Percentiles rank a stretch among this genome's conserved stretches.
These are phyloP conservation scores for Pagetopsis macropterus DNA, from an alignment of 2,797 vertebrate species.

Conservation along the genomic window DNA sequence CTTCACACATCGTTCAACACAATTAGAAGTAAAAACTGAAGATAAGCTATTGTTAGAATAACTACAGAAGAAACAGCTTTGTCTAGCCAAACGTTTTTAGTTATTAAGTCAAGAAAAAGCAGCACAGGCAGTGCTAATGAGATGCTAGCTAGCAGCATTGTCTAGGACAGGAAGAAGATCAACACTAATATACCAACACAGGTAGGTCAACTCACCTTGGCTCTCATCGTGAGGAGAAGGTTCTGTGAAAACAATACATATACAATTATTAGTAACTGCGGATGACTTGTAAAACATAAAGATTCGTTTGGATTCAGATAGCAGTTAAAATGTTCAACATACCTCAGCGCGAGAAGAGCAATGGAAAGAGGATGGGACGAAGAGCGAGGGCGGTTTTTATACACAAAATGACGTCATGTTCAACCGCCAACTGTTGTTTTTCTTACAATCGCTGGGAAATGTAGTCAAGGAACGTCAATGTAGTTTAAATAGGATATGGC, in stretches of 20 bases:
- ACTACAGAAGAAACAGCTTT: accelerated
- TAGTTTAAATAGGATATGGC: too few species aligned
- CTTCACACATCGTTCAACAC: background rate
- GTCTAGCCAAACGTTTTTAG: too few species aligned
- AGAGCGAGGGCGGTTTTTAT: slow-evolving; percentile 75
- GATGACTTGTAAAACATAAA: slow-evolving; percentile 62
- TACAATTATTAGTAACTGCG: background rate
- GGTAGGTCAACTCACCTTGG: slow-evolving; percentile 85
- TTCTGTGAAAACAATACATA: slow-evolving; percentile 71
- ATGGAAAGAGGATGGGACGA: slow-evolving; percentile 74
- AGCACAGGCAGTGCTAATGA: accelerated
- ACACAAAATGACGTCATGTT: slow-evolving; percentile 52
- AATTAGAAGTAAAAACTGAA: too few species aligned
- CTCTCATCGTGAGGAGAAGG: slow-evolving; percentile 90
- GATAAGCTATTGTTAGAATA: too few species aligned
- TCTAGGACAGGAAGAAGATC: background rate
- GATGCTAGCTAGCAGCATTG: slow-evolving; percentile 28
- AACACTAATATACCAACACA: background rate
- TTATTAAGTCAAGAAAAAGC: background rate
- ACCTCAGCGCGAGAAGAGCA: slow-evolving; percentile 87
- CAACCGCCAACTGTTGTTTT: background rate
- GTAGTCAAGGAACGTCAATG: slow-evolving; percentile 64
- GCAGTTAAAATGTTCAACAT: accelerated
- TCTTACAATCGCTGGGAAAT: slow-evolving; percentile 61
- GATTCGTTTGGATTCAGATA: slow-evolving; percentile 78